These are phyloP conservation scores for Schizopygopsis pylzovi DNA, from an alignment of 2,797 vertebrate species.

Conservation along the genomic window DNA sequence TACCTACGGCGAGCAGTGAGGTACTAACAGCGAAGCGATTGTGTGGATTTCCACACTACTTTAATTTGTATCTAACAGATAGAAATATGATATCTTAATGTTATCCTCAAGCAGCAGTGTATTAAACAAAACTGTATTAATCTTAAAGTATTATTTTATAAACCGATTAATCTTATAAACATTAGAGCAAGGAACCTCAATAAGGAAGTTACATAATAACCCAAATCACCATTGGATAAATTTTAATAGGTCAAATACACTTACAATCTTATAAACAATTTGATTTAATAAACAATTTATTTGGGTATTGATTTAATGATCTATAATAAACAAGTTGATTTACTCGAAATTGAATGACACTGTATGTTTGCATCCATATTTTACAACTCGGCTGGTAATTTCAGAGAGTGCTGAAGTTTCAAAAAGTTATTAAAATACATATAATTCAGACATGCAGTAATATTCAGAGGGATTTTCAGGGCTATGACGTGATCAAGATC, in stretches of 20 bases:
- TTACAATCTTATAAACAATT: neutral
- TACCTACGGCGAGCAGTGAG: constrained; percentile 70
- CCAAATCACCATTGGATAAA: neutral
- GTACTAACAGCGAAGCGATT: constrained; percentile 54
- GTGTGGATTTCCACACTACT: neutral
- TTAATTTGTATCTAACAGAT: neutral
- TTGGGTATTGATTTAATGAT: no score
- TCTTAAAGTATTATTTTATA: neutral
- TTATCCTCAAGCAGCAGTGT: no score
- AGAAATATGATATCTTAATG: neutral
- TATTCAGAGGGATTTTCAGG: neutral
- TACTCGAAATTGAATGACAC: neutral
- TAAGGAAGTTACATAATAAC: no score
- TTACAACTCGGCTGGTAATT: neutral
- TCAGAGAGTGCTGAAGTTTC: neutral
- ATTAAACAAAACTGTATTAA: no score
- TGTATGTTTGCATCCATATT: neutral
- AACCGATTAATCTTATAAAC: neutral
- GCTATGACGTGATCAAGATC: neutral
- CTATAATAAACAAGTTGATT: neutral
- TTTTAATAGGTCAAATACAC: neutral
- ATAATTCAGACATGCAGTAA: neutral
- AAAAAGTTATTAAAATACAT: neutral
- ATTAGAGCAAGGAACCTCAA: no score
- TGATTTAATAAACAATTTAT: no score